phyloP scores from a whole-genome alignment of 2,888 invertebrate species.

The Pyrrhia umbra region DNA sequence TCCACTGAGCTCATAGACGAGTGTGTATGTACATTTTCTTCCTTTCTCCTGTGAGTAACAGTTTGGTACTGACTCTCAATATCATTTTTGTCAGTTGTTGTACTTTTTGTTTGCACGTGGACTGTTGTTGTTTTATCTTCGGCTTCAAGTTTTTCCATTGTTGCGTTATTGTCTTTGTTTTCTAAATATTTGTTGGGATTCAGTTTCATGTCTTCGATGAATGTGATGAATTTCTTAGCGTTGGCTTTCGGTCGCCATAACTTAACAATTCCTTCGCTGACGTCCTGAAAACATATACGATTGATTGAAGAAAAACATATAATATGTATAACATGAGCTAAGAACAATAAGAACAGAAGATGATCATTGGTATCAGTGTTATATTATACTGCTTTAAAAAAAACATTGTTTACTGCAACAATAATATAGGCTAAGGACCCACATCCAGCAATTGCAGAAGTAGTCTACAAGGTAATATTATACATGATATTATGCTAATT shows the following conservation, averaged over 20 bases:
- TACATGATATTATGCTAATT: conserved; percentile 5
- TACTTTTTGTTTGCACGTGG: conserved; percentile 40
- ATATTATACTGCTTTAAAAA: no score
- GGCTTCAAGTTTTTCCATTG: conserved; percentile 32
- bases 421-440: neutral
- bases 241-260: conserved; percentile 82
- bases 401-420: no score
- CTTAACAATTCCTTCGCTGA: conserved; percentile 83
- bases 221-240: conserved; percentile 78
- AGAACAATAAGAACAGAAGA: no score
- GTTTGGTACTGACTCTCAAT: conserved; percentile 83
- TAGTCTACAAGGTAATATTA: neutral
- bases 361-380: no score
- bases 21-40: conserved; percentile 43
- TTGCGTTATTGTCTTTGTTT: conserved; percentile 33
- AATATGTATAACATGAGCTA: no score
- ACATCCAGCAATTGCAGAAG: neutral
- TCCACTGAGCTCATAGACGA: conserved; percentile 75
- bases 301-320: no score
- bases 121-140: conserved; percentile 55
- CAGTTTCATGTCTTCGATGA: conserved; percentile 77
- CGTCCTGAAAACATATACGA: conserved; percentile 71
- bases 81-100: conserved; percentile 29
- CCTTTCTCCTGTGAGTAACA: conserved; percentile 66
- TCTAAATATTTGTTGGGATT: conserved; percentile 77